phyloP scores from a whole-genome alignment of 2,797 vertebrate genomes.

The Peromyscus eremicus region DNA sequence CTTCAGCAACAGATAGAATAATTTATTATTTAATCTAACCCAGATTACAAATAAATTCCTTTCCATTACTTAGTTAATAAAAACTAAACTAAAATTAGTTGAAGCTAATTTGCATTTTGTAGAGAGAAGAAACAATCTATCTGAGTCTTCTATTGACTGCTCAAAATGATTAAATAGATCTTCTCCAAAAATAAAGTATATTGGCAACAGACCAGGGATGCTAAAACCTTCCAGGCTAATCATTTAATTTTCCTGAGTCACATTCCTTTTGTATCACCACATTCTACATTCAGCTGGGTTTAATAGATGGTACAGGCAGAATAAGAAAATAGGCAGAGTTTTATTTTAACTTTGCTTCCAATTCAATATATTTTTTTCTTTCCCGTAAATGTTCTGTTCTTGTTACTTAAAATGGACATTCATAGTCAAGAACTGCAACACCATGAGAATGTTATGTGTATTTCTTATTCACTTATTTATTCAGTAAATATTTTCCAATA shows the following conservation, averaged over 20 bases:
- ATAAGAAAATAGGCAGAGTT: conserved; percentile 11
- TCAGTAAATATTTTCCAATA: background rate
- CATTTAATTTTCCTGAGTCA: conserved; percentile 65
- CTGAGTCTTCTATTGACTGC: conserved; percentile 58
- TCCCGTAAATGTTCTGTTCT: conserved; percentile 3
- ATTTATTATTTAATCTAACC: conserved; percentile 62
- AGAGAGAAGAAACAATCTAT: conserved; percentile 59
- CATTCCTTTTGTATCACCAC: conserved; percentile 20
- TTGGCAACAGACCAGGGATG: conserved; percentile 51
- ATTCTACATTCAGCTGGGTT: conserved; percentile 23
- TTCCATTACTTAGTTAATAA: conserved; percentile 70
- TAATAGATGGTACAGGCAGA: conserved; percentile 35
- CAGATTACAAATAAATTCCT: conserved; percentile 64
- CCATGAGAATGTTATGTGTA: background rate
- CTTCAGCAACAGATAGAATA: conserved; percentile 11
- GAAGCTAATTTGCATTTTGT: conserved; percentile 65
- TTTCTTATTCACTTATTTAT: conserved; percentile 23
- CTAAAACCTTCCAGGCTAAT: conserved; percentile 56
- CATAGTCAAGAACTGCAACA: background rate
- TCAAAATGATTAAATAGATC: conserved; percentile 73
- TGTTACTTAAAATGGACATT: conserved; percentile 3
- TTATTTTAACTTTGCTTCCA: background rate
- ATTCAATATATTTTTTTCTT: background rate
- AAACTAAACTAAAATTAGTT: conserved; percentile 69
- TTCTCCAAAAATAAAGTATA: conserved; percentile 62